Evolutionary conservation across 1,140 invertebrate species (phyloP), one percentile per base, ranked within the genome.

Genomic region (Bathynomus jamesi): DNA sequence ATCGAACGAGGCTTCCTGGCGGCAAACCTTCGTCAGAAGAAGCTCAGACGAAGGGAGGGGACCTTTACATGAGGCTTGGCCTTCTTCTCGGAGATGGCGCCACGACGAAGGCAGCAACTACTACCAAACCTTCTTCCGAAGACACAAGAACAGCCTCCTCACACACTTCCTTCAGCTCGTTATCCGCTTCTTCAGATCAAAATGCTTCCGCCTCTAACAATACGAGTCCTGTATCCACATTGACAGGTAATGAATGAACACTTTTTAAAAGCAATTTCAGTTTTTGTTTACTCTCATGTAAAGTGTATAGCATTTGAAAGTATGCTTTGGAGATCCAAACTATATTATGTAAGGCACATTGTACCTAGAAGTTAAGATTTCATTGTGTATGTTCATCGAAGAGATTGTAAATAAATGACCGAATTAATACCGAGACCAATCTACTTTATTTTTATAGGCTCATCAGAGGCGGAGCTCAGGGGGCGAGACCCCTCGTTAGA

Each of bases 211-310:
- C 88, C 1, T 91, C 91, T 0, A 89, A 88, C 61, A 93, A 93
- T 76, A 92, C 91, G 4, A 94, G 92, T 81, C 92, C 93, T 24
- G 88, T 92, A 71, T 94, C 93, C 7, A 95, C 93, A 0, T 82
- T 94, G 11, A 94, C 92, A 21, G 91, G 91, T 78, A 83, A 83
- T n/a, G 29, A 25, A 31, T n/a, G n/a, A n/a, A n/a, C n/a, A n/a
- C n/a, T n/a, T n/a, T n/a, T n/a, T n/a, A n/a, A n/a, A n/a, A n/a
- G n/a, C n/a, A n/a, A n/a, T n/a, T n/a, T n/a, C n/a, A n/a, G n/a
- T n/a, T n/a, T n/a, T n/a, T n/a, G n/a, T n/a, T n/a, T n/a, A n/a
- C n/a, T n/a, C n/a, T n/a, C n/a, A n/a, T n/a, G n/a, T n/a, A n/a
- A n/a, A n/a, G n/a, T n/a, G n/a, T n/a, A n/a, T n/a, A n/a, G n/a